These are phyloP conservation scores for Epinotia demarniana DNA, from an alignment of 2,888 invertebrate species.

Conservation along the genomic window DNA sequence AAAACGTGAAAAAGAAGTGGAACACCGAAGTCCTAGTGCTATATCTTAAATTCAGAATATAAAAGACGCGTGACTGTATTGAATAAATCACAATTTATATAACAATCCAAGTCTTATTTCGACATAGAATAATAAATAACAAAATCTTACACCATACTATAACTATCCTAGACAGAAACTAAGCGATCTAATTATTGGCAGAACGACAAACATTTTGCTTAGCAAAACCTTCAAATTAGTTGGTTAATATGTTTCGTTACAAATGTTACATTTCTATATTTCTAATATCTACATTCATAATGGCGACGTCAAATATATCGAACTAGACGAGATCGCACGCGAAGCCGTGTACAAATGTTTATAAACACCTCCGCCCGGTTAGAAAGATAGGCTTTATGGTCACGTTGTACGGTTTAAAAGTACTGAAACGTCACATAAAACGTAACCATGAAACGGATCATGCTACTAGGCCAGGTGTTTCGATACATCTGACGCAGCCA, in stretches of 20 bases:
- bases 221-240: constrained; percentile 44
- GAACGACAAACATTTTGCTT: constrained; percentile 57
- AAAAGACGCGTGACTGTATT: constrained; percentile 59
- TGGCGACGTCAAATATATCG: constrained; percentile 11
- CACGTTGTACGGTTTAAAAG: no score
- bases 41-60: constrained; percentile 35
- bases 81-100: constrained; percentile 70
- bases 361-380: background rate
- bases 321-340: background rate
- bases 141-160: constrained; percentile 74
- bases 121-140: constrained; percentile 83
- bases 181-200: constrained; percentile 75
- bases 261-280: constrained; percentile 5
- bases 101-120: constrained; percentile 77
- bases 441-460: background rate
- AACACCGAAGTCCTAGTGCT: constrained; percentile 20
- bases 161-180: constrained; percentile 75
- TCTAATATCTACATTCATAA: background rate
- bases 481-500: constrained; percentile 10
- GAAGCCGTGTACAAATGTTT: background rate
- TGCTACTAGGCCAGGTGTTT: background rate
- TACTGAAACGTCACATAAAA: background rate
- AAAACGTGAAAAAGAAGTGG: constrained; percentile 34
- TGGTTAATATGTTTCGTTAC: constrained; percentile 43
- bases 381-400: no score